Percentiles rank a stretch among this genome's conserved stretches.
Evolutionary conservation across 2,797 vertebrate species (phyloP).

Genomic region (Oophaga sylvatica): DNA sequence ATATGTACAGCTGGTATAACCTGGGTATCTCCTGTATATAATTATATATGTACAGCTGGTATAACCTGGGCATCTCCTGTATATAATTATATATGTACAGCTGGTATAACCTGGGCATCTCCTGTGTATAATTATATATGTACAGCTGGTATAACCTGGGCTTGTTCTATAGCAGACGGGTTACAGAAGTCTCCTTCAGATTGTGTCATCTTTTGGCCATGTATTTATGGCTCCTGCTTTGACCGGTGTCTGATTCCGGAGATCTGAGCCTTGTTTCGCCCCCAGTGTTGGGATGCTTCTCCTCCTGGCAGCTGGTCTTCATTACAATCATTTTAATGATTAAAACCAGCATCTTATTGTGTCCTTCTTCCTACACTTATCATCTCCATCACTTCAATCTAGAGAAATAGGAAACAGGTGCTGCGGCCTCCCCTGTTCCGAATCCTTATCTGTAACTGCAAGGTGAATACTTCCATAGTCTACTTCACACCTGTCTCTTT

Average conservation of each 20-base stretch:
- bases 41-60: no score
- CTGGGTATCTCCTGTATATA: no score
- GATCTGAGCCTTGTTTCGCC: not conserved
- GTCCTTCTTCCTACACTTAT: constrained; percentile 21
- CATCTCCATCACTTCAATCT: constrained; percentile 31
- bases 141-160: not conserved
- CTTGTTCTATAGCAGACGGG: not conserved
- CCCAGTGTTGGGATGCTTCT: not conserved
- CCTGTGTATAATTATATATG: no score
- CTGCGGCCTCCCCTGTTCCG: not conserved
- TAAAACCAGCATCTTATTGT: constrained; percentile 1
- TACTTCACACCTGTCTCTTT: constrained; percentile 14
- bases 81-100: no score
- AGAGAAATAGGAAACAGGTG: constrained; percentile 38
- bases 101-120: no score
- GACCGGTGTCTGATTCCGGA: not conserved
- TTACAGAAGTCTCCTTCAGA: no score
- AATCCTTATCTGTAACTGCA: constrained; percentile 30
- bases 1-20: no score
- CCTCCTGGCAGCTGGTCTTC: constrained; percentile 21
- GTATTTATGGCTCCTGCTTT: no score
- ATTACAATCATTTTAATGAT: not conserved
- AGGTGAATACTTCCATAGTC: constrained; percentile 31
- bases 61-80: no score
- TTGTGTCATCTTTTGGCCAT: no score